These are phyloP conservation scores for Montipora cactus DNA, from an alignment of 64 coral and sea anemone genomes.

Conservation along the genomic window DNA sequence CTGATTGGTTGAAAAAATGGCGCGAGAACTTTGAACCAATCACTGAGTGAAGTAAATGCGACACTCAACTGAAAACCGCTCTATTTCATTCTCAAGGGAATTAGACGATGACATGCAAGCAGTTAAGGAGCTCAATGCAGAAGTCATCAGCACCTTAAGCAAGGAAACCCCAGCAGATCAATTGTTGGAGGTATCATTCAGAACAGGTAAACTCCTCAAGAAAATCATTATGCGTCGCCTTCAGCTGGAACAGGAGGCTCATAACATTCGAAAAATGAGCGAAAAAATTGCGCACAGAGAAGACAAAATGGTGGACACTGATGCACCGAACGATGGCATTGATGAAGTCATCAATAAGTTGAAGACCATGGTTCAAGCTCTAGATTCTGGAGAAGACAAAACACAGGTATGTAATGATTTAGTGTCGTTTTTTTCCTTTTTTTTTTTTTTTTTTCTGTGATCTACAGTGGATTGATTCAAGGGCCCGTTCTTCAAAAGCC, in stretches of 20 bases:
- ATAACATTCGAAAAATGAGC: slow-evolving; percentile 71
- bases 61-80: no score
- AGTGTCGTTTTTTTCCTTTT: no score
- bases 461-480: no score
- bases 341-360: slow-evolving; percentile 69
- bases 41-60: no score
- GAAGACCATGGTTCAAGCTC: slow-evolving; percentile 72
- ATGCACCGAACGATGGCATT: slow-evolving; percentile 56
- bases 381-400: slow-evolving; percentile 19
- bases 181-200: slow-evolving; percentile 60
- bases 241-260: slow-evolving; percentile 82
- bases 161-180: slow-evolving; percentile 45
- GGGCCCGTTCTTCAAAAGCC: no score
- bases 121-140: slow-evolving; percentile 69
- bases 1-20: no score
- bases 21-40: no score
- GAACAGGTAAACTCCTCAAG: slow-evolving; percentile 58
- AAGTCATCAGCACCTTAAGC: slow-evolving; percentile 50
- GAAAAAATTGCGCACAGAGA: slow-evolving; percentile 24
- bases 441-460: no score
- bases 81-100: slow-evolving; percentile 36
- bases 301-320: not conserved
- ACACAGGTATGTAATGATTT: not conserved
- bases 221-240: slow-evolving; percentile 67
- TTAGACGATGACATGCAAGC: slow-evolving; percentile 73